Conservation (phyloP, 2,797 vertebrate species). For the Triplophysa bombifrons region DNA sequence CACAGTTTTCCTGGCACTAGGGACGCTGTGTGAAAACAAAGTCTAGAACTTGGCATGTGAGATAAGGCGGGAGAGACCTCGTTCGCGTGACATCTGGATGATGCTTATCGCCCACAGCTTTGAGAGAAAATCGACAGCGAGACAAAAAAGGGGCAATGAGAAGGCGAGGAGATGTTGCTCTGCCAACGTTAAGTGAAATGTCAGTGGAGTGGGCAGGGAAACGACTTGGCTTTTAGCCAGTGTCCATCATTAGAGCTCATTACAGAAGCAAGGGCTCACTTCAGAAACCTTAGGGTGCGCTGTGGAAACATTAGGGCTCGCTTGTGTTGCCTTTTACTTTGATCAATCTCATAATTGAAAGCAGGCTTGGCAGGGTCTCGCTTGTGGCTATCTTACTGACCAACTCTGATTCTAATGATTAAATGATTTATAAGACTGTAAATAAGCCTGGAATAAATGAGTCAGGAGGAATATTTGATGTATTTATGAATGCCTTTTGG, state of each 20-base stretch:
- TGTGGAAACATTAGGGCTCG: conserved; percentile 10
- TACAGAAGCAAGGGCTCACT: conserved; percentile 19
- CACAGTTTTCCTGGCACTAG: background rate
- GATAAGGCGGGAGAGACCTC: conserved; percentile 30
- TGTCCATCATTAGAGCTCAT: conserved; percentile 59
- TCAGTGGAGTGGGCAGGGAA: conserved; percentile 35
- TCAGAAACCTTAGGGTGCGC: background rate
- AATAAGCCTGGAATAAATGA: conserved; percentile 19
- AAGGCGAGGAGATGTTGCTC: conserved; percentile 25
- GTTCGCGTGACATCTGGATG: conserved; percentile 52
- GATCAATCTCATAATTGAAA: conserved; percentile 35
- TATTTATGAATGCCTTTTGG: conserved; percentile 10
- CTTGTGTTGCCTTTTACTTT: conserved; percentile 23
- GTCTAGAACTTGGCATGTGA: conserved; percentile 17
- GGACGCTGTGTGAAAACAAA: background rate
- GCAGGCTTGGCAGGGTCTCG: conserved; percentile 1
- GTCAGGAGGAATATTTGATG: conserved; percentile 3
- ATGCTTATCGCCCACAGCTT: conserved; percentile 42
- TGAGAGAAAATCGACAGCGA: conserved; percentile 30
- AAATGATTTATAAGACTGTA: conserved; percentile 28
- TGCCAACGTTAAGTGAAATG: conserved; percentile 39
- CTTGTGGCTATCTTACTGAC: conserved; percentile 19
- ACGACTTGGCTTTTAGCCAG: conserved; percentile 42
- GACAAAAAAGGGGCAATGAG: conserved; percentile 10
- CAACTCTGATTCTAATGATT: background rate